Evolutionary conservation across 2,888 invertebrate genomes (phyloP).

Genomic region (Mycogona germanica): DNA sequence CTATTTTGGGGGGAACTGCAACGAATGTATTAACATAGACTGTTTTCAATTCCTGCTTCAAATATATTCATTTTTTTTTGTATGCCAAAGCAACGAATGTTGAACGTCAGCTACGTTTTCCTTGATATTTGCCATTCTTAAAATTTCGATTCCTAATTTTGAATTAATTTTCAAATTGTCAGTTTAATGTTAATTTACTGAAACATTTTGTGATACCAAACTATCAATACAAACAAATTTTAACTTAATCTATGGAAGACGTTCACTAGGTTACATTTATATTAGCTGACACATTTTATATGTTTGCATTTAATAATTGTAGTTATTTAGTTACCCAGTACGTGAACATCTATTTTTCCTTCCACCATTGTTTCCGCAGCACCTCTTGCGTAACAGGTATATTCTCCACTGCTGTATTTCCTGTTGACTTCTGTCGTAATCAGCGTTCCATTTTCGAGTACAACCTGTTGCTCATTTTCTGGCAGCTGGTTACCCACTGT

Average conservation of each 20-base stretch:
- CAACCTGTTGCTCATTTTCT: conserved; percentile 30
- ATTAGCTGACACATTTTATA: neutral
- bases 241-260: neutral
- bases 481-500: conserved; percentile 30
- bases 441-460: conserved; percentile 30
- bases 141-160: too few relatives aligned
- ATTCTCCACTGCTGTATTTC: conserved; percentile 31
- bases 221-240: neutral
- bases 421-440: conserved; percentile 31
- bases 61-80: neutral
- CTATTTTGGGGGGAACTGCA: conserved; percentile 22
- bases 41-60: neutral
- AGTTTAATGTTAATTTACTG: too few relatives aligned
- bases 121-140: too few relatives aligned
- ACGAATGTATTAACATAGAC: too few relatives aligned
- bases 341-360: conserved; percentile 2
- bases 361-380: conserved; percentile 24
- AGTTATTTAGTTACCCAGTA: conserved; percentile 8
- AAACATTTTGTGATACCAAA: neutral
- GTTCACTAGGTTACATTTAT: neutral
- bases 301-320: neutral
- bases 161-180: too few relatives aligned
- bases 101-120: neutral
- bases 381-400: conserved; percentile 32
- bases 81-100: neutral